phyloP scores from a whole-genome alignment of 2,797 vertebrate genomes.

The Silurus aristotelis region DNA sequence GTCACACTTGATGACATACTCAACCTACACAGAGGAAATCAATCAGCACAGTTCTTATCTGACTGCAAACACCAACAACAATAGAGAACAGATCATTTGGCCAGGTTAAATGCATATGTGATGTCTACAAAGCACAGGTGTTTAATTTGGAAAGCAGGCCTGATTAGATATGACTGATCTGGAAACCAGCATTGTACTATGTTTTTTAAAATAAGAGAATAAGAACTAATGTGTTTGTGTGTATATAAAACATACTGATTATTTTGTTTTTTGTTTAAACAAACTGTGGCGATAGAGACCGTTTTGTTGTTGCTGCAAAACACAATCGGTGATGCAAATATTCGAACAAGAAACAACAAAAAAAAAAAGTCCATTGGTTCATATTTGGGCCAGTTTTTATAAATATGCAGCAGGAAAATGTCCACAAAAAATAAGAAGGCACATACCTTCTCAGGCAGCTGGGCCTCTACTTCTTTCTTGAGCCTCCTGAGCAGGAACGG shows the following conservation, averaged over 20 bases:
- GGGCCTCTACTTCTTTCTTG: slow-evolving; percentile 87
- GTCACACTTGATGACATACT: slow-evolving; percentile 89
- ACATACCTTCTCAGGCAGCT: slow-evolving; percentile 84
- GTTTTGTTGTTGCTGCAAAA: background rate
- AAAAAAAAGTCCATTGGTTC: background rate
- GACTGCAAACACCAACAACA: background rate
- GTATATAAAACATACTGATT: background rate
- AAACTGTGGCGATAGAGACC: too few relatives aligned
- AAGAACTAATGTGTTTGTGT: too few relatives aligned
- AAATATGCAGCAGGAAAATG: background rate
- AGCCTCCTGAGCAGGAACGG: slow-evolving; percentile 84
- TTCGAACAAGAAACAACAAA: background rate
- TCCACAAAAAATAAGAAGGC: too few relatives aligned
- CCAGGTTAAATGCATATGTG: background rate
- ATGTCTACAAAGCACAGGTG: background rate
- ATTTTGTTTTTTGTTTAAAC: too few relatives aligned
- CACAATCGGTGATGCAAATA: background rate
- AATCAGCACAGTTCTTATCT: background rate
- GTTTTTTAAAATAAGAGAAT: background rate
- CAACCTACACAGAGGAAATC: slow-evolving; percentile 70
- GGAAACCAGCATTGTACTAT: too few relatives aligned
- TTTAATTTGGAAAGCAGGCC: background rate
- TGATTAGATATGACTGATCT: background rate
- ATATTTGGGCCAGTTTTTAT: background rate
- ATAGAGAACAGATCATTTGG: background rate